Evolutionary conservation across 92 coral and sea anemone genomes (phyloP), one percentile per base, ranked within the genome.

Genomic region (Actinostola sp.): DNA sequence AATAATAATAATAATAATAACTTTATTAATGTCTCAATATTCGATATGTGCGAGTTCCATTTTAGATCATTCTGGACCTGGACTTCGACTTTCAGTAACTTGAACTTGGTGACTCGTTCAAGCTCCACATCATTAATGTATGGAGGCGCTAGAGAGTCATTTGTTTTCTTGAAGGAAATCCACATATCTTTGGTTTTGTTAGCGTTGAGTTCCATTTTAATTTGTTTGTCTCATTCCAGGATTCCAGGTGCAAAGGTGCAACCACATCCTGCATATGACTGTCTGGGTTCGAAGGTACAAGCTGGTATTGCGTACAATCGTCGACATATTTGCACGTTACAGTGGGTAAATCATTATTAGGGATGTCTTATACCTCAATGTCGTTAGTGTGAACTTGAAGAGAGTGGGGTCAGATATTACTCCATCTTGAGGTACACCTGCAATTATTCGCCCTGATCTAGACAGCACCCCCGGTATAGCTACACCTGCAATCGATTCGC

Each of bases 41-140:
- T 55, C 62, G 73, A 45, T 20, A 78, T 67, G 55, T 84, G 84
- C 1, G 79, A 20, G 59, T 84, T 84, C 81, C 80, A 84, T 34
- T 71, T 84, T 42, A 84, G 70, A 43, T 84, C 66, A 23, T 72
- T n/a, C n/a, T n/a, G n/a, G n/a, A n/a, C 72, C 49, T 84, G 89
- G 27, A 65, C 77, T 38, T 63, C 44, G 38, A 84, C 76, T 35
- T 72, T 76, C 25, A 84, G 71, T 19, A 72, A 46, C 42, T 83
- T 84, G 66, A 71, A 70, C 48, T 33, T 32, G 24, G 61, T 9
- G 38, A 84, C 84, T 67, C 75, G 77, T 68, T 84, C 89, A 41
- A 81, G 71, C 46, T 33, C 73, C n/a, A n/a, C n/a, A n/a, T n/a
- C n/a, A n/a, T n/a, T n/a, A n/a, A n/a, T n/a, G n/a, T n/a, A n/a